Base-by-base conservation (phyloP, 2,888 invertebrate species). In the Morpho helenor region DNA sequence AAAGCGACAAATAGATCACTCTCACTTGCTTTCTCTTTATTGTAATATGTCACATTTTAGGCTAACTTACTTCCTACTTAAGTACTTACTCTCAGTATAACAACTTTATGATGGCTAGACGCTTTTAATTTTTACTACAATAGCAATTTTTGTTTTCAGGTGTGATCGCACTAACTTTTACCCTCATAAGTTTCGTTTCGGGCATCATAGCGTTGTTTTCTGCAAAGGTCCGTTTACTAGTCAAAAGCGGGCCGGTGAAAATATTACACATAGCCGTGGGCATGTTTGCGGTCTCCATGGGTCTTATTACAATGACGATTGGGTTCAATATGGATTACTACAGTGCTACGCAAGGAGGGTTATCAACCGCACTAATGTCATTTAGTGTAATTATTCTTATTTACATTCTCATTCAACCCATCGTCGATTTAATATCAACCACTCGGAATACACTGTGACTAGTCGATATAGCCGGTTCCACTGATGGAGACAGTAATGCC, bases 251-350 rank as follows among this genome's bases (percentile, higher is more conserved):
- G 16, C 81, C 88, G 1, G 68, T 87, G 22, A 92, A 92, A 66
- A 87, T 91, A 8, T 61, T 88, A 8, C 93, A 93, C 72, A 79
- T 92, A 59, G 77, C 89, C n/a, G 78, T 92, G 2, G 93, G 92
- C 8, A 75, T 91, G 8, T 76, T 83, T 50, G 88, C 92, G 2
- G 74, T 92, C 43, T 73, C 80, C 8, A 82, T 92, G 75, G 93
- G 93, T 0, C 92, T 93, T 66, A 74, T 87, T 0, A 79, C 89
- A 0, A 80, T 91, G 65, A 69, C 71, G 0, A 75, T 91, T 60
- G 91, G 90, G 7, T 84, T 91, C 68, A 80, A 90, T 63, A 87
- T 82, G 80, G 80, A 80, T 51, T 81, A 78, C 65, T 89, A 79
- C 62, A 70, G 74, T 40, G 71, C 73, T 0, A 57, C 71, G 0